Base-by-base conservation (phyloP, 1,140 invertebrate species). In the Nylanderia fulva region DNA sequence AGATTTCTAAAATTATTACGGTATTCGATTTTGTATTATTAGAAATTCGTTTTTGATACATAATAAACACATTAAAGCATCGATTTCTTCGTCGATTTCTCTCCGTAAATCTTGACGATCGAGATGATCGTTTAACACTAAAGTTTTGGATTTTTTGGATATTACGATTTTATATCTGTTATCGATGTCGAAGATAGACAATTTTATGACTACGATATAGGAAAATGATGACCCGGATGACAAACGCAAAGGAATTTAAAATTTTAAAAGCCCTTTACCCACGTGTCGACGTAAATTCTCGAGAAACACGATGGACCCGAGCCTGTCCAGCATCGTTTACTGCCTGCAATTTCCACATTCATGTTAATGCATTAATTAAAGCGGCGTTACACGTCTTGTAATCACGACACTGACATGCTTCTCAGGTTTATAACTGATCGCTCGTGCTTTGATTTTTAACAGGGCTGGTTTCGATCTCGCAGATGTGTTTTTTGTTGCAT, bases 291-390 rank as follows among this genome's bases (percentile, higher is more conserved):
- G 11, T 84, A 69, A 85, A 74, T 39, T 9, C 13, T 27, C 45
- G 9, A 61, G 24, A 3, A 77, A 52, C 39, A 21, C 6, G 27
- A 45, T 15, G 1, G 4, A 42, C 2, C n/a, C 24, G 85, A 60
- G 71, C 4, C 1, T 27, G 15, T 9, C 0, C 6, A 45, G 42
- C 42, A 45, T 1, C 63, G 74, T 86, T 52, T 83, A 87, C 15
- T 45, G 54, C 54, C 24, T 60, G 79, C 48, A 58, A 69, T 63
- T 69, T 75, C 9, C 33, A 27, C 11, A 18, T 80, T 5, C 5
- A 1, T 84, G 52, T 82, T 29, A 82, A 86, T 54, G 56, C 54
- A 39, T 42, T 42, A 63, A 76, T 64, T 58, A 48, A 13, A 29
- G 5, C 3, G 27, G 11, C 42, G 11, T 54, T 45, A 77, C 36